Percentiles rank a stretch among this genome's conserved stretches.
Evolutionary conservation across 2,797 vertebrate species (phyloP).

Genomic region (Sphenopsis melanotis): DNA sequence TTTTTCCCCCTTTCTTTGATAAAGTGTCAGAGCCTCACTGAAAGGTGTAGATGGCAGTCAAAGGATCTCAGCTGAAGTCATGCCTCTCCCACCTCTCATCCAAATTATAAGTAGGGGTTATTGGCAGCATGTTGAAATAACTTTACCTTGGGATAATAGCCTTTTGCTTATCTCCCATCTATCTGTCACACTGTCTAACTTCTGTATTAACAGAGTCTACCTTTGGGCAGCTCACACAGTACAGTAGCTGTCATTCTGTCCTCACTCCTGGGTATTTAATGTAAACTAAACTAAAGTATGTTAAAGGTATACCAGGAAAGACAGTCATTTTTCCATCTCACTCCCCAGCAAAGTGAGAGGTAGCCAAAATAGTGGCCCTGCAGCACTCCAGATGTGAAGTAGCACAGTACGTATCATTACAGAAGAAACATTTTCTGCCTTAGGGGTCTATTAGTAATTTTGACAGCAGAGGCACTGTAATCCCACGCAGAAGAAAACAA

Average conservation of each 20-base stretch:
- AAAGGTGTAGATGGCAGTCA: constrained; percentile 70
- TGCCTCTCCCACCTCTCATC: constrained; percentile 66
- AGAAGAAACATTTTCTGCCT: constrained; percentile 54
- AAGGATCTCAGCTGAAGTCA: constrained; percentile 64
- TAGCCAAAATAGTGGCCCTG: constrained; percentile 69
- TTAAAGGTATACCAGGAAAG: constrained; percentile 58
- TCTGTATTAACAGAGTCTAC: constrained; percentile 79
- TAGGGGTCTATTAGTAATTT: constrained; percentile 59
- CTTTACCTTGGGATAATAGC: constrained; percentile 78
- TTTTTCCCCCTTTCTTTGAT: constrained; percentile 42
- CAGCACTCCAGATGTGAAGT: constrained; percentile 76
- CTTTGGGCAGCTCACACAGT: constrained; percentile 77
- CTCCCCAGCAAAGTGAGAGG: constrained; percentile 44
- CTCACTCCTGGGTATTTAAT: constrained; percentile 72
- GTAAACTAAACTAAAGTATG: constrained; percentile 76
- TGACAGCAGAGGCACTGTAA: constrained; percentile 51
- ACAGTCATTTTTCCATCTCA: constrained; percentile 63
- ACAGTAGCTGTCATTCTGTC: constrained; percentile 81
- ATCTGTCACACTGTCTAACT: constrained; percentile 80
- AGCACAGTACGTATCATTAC: constrained; percentile 9
- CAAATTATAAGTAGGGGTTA: constrained; percentile 69
- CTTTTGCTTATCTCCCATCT: constrained; percentile 77
- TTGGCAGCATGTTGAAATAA: constrained; percentile 79
- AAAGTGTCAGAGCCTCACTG: constrained; percentile 69
- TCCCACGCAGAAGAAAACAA: neutral